These are phyloP conservation scores for Hypena proboscidalis DNA, from an alignment of 2,888 invertebrate genomes.

Conservation along the genomic window DNA sequence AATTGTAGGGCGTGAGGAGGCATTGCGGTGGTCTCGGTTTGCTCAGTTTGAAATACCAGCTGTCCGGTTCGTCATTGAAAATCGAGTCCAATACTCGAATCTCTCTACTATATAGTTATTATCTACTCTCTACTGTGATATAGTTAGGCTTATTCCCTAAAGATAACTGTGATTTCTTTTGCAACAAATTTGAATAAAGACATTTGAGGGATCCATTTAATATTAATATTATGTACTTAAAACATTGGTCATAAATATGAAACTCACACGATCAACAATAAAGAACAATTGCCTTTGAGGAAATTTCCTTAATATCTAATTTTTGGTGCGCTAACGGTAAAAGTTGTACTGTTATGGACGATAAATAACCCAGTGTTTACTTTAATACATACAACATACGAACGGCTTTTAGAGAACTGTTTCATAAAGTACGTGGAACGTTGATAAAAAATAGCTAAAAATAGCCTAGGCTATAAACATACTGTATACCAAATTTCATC, in stretches of 20 bases:
- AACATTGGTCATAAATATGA: slow-evolving; percentile 36
- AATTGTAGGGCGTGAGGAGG: slow-evolving; percentile 51
- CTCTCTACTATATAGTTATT: no score
- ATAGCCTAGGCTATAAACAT: no score
- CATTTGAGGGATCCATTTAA: slow-evolving; percentile 20
- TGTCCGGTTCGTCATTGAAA: no score
- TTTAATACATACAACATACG: slow-evolving; percentile 43
- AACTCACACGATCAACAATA: slow-evolving; percentile 36
- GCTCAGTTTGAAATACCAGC: no score
- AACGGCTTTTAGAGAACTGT: slow-evolving; percentile 26
- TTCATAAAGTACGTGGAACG: slow-evolving; percentile 26
- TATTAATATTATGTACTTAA: slow-evolving; percentile 24
- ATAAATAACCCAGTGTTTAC: slow-evolving; percentile 57
- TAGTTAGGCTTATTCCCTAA: no score
- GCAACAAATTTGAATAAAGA: neutral
- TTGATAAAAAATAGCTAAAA: no score
- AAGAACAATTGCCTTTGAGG: slow-evolving; percentile 39
- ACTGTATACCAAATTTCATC: no score
- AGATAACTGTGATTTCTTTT: neutral
- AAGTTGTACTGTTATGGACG: slow-evolving; percentile 58
- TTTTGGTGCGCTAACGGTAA: slow-evolving; percentile 58
- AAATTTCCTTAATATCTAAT: slow-evolving; percentile 60
- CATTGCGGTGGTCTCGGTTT: no score
- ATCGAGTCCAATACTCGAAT: no score
- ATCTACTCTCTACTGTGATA: no score